Evolutionary conservation across 2,113 vertebrate species (phyloP), one percentile per base, ranked within the genome.

Genomic region (Indicator maculatus): DNA sequence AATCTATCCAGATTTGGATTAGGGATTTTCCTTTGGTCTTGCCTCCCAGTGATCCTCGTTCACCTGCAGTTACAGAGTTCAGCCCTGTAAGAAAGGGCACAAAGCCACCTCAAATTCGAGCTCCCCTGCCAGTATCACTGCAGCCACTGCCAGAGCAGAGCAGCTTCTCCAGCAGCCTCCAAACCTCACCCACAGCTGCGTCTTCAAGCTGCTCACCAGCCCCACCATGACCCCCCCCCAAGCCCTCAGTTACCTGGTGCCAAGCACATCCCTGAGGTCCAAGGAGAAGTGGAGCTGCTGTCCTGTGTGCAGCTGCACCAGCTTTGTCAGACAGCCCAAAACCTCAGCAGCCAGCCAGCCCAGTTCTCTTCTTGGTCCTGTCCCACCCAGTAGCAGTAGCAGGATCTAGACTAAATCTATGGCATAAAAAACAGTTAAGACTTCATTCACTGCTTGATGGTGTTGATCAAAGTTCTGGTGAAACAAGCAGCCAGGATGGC

Each of bases 41-140:
- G 71, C 45, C 27, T 88, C 67, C 36, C 0, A 1, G 23, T 6
- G 47, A 83, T 72, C 80, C 58, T 59, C 6, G 0, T 15, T 69
- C 16, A 30, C 21, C 58, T 86, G 72, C 90, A 58, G 33, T 72
- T 78, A 26, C 21, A 30, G 74, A 75, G 75, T 38, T 47, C 27
- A 71, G n/a, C 66, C 87, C 92, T 95, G 92, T 4, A 86, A 88
- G 83, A 86, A 77, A 90, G 80, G 39, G 38, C 75, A 93, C 61
- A 95, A 83, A 88, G 56, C 65, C 93, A 63, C 87, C 83, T 93
- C 76, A 71, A 47, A 58, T 16, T n/a, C 64, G 8, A 73, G 74
- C 60, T 47, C 6, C 4, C 55, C 64, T 56, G 72, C 80, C 74
- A 47, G 65, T 1, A 55, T 10, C 16, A 1, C 47, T 12, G 23